phyloP scores from a whole-genome alignment of 1,140 invertebrate genomes.

The Aphidius gifuensis region DNA sequence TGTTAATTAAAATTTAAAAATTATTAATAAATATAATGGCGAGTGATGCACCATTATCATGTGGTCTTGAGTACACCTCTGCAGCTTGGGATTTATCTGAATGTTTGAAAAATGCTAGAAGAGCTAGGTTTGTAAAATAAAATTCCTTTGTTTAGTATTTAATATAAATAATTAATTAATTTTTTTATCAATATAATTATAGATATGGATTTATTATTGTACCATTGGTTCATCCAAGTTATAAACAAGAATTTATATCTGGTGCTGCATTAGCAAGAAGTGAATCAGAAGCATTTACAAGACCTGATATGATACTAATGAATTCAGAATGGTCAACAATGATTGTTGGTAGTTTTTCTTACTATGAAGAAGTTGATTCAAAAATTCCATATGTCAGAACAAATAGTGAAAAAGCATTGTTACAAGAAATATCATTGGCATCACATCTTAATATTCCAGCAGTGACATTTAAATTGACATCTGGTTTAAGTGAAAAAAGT shows the following conservation, averaged over 20 bases:
- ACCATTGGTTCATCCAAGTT: constrained; percentile 63
- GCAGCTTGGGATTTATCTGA: constrained; percentile 49
- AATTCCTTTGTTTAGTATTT: constrained; percentile 11
- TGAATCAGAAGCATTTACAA: constrained; percentile 61
- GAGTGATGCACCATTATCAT: constrained; percentile 40
- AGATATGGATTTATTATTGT: constrained; percentile 66
- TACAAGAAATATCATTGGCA: constrained; percentile 79
- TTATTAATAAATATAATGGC: no score
- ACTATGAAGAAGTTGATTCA: constrained; percentile 62
- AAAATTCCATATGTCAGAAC: constrained; percentile 59
- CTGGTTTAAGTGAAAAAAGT: constrained; percentile 54
- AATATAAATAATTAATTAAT: neutral
- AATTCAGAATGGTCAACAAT: constrained; percentile 64
- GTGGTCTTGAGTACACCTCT: constrained; percentile 51
- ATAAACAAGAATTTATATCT: constrained; percentile 60
- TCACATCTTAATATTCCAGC: constrained; percentile 77
- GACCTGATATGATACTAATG: constrained; percentile 64
- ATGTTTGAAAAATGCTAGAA: constrained; percentile 39
- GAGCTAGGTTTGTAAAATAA: constrained; percentile 34
- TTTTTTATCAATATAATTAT: constrained; percentile 20
- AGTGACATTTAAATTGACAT: constrained; percentile 69
- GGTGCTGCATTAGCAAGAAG: constrained; percentile 53
- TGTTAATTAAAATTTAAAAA: no score
- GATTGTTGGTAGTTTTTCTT: constrained; percentile 65
- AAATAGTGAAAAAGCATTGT: constrained; percentile 71